phyloP scores from a whole-genome alignment of 1,140 invertebrate species.

The Planococcus citri region DNA sequence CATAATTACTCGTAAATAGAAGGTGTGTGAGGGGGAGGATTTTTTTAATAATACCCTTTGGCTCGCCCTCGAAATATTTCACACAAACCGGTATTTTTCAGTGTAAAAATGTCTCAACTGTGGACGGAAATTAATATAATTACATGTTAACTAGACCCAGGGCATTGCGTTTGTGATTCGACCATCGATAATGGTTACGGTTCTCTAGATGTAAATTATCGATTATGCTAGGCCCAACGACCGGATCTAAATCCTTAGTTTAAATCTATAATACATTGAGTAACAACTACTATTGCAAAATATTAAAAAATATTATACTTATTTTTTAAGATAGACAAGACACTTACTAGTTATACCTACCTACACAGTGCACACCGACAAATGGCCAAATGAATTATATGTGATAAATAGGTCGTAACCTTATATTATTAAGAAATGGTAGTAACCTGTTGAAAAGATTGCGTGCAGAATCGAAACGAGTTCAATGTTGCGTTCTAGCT shows the following conservation, averaged over 20 bases:
- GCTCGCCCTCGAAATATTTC: background rate
- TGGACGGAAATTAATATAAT: background rate
- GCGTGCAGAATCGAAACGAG: background rate
- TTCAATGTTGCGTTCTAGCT: background rate
- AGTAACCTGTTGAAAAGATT: background rate
- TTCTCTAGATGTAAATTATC: background rate
- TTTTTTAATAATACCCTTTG: no score
- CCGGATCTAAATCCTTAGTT: background rate
- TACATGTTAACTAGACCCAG: no score
- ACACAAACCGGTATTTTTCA: background rate
- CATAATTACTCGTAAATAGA: no score
- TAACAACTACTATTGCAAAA: background rate
- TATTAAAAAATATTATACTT: background rate
- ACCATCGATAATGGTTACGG: background rate
- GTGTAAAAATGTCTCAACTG: background rate
- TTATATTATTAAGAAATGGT: constrained; percentile 1
- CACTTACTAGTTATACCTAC: no score
- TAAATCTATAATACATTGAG: no score
- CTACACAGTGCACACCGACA: no score
- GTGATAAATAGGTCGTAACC: constrained; percentile 2
- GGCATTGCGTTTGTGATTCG: no score
- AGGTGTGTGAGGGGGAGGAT: no score
- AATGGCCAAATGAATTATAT: background rate
- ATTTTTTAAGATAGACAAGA: background rate
- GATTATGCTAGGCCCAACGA: background rate